Base-by-base conservation (phyloP, 2,888 invertebrate genomes). In the Sussaba pulchella region DNA sequence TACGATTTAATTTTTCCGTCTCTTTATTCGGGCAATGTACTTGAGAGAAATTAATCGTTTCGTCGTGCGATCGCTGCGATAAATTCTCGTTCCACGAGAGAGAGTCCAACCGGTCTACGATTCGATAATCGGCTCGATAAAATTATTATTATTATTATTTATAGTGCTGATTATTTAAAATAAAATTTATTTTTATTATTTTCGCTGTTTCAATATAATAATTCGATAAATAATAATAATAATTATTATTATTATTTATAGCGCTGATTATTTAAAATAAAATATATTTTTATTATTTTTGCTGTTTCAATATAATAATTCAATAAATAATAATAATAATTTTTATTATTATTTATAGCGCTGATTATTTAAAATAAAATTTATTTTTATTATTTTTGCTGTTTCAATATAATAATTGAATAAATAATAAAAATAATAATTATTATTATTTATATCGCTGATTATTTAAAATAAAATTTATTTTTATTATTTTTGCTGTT, bases 1-100 rank as follows among this genome's bases (percentile, higher is more conserved):
- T 14, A 64, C 43, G 26, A 12, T 64, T 64, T 39, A 21, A 14
- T 26, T 43, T 43, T 59, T 36, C 39, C 41, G 9, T 61, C n/a
- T 36, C 3, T 39, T 9, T 26, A 12, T 75, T 67, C 71, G 71
- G 79, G 52, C 79, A 17, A 80, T 66, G 79, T 80, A 80, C 79
- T 80, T 80, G 43, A 78, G 61, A 14, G 43, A 64, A 66, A 74
- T 24, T 31, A 26, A 45, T 67, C n/a, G 36, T 47, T 57, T 43
- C 26, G 57, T 47, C 45, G 17, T 50, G 36, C 19, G 31, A 26
- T 31, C 17, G 19, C n/a, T 21, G 47, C 70, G 36, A 36, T 71
- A 21, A 31, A 57, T 43, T 70, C 59, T 26, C 45, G 45, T 45
- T 57, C 54, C 57, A 10, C 31, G 31, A n/a, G n/a, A n/a, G n/a